Conservation (phyloP, 37 sponge, comb jelly and placozoan genomes). For the Oopsacas minuta region DNA sequence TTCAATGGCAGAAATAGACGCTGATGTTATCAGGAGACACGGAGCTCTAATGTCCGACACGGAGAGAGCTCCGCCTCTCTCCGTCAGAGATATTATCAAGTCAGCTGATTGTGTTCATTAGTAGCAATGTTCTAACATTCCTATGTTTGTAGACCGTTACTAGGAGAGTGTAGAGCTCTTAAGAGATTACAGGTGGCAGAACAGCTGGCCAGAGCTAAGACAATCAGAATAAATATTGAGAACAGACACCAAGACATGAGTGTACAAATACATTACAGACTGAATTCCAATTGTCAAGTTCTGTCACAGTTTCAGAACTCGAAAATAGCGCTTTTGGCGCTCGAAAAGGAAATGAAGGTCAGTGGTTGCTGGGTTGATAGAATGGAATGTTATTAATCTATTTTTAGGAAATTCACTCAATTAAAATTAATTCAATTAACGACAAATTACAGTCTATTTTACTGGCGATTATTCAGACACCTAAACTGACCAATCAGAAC, state of each 20-base stretch:
- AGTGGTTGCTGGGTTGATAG: too few relatives aligned
- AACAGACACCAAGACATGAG: not conserved
- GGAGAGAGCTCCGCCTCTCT: not conserved
- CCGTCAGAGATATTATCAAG: not conserved
- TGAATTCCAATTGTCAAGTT: not conserved
- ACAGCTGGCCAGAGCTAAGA: not conserved
- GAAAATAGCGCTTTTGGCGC: not conserved
- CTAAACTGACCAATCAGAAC: not conserved
- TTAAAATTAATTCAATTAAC: not conserved
- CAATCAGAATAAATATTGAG: not conserved
- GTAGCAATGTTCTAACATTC: not conserved
- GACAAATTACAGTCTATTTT: not conserved
- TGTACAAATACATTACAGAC: not conserved
- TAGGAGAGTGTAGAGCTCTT: not conserved
- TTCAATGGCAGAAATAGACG: not conserved
- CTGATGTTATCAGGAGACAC: not conserved
- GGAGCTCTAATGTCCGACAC: not conserved
- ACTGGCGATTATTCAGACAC: not conserved
- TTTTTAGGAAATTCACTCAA: not conserved
- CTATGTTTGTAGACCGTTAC: not conserved
- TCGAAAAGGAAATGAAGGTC: not conserved
- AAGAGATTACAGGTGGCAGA: not conserved
- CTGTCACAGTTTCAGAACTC: not conserved
- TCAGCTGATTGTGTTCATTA: not conserved
- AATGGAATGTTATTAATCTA: not conserved